phyloP scores from a whole-genome alignment of 2,888 invertebrate genomes.

The Zaprionus lineosus region DNA sequence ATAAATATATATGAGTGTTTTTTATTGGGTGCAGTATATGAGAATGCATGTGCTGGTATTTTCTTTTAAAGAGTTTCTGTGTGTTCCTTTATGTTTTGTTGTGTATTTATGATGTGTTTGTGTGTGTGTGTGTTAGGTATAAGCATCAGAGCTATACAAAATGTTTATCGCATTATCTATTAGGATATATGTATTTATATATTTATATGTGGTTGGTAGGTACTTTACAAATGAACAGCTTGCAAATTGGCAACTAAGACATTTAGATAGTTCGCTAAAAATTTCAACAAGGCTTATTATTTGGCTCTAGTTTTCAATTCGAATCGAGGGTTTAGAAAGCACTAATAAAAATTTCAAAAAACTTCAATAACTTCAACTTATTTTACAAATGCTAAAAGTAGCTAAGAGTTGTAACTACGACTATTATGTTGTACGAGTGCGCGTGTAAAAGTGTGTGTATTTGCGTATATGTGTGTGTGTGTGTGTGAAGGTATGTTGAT shows the following conservation, averaged over 20 bases:
- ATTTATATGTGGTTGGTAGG: constrained; percentile 24
- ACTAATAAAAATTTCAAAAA: constrained; percentile 64
- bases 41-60: constrained; percentile 58
- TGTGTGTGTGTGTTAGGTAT: constrained; percentile 20
- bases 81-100: too few species aligned
- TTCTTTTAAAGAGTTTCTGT: constrained; percentile 27
- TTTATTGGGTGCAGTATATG: constrained; percentile 56
- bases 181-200: constrained; percentile 17
- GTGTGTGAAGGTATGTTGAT: constrained; percentile 15
- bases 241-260: constrained; percentile 72
- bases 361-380: constrained; percentile 53
- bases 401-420: constrained; percentile 55
- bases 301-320: constrained; percentile 37
- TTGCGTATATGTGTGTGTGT: constrained; percentile 22
- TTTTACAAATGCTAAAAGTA: constrained; percentile 47
- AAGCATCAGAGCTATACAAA: constrained; percentile 51
- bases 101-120: constrained; percentile 12
- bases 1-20: constrained; percentile 10
- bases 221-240: constrained; percentile 52
- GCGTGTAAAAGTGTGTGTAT: constrained; percentile 23
- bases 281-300: constrained; percentile 48
- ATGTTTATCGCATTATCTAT: constrained; percentile 21
- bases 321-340: constrained; percentile 53
- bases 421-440: constrained; percentile 34
- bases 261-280: constrained; percentile 56